Base-by-base conservation (phyloP, 2,113 vertebrate genomes). In the Astur gentilis region DNA sequence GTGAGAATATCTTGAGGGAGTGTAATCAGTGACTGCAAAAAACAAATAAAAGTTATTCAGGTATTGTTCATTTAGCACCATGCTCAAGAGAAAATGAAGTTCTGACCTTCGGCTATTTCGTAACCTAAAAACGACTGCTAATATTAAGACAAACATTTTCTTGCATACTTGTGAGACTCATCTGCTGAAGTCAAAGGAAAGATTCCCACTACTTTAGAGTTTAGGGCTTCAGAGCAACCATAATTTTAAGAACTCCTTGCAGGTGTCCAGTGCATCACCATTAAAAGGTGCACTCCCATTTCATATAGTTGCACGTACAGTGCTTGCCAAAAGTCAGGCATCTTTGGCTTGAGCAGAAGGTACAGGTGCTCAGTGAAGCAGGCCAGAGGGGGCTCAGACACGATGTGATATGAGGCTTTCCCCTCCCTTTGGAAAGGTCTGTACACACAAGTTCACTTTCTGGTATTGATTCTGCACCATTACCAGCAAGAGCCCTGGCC, bases 21-120 rank as follows among this genome's bases (percentile, higher is more conserved):
- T 10, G 38, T 50, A 90, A 92, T 77, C 54, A 73, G 71, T 42
- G 58, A 71, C 36, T 85, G 61, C 42, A 77, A 93, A 78, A 64
- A 54, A 42, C 64, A 91, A 91, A 81, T n/a, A n/a, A 9, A 85
- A 81, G 75, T 90, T 79, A 87, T 40, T 95, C 78, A 83, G 70
- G 75, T 88, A 85, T 95, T 95, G 82, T 89, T 93, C 92, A 73
- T 83, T 83, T 85, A 92, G 54, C 45, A 54, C n/a, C 22, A 57
- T 7, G 54, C 66, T 83, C 1, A 0, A 72, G 89, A 87, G 78
- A 94, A 94, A 90, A 91, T 34, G 20, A 79, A 93, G 73, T 84
- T 78, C 77, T 90, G 78, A 91, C 62, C 67, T 83, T 77, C 2
- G 2, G 36, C 40, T 93, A 79, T 91, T 94, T 91, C 1, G 2